A percentile compares a stretch with the other conserved stretches of the same genome.
Conservation (phyloP, 2,797 vertebrate genomes). For the Acanthurus tractus region DNA sequence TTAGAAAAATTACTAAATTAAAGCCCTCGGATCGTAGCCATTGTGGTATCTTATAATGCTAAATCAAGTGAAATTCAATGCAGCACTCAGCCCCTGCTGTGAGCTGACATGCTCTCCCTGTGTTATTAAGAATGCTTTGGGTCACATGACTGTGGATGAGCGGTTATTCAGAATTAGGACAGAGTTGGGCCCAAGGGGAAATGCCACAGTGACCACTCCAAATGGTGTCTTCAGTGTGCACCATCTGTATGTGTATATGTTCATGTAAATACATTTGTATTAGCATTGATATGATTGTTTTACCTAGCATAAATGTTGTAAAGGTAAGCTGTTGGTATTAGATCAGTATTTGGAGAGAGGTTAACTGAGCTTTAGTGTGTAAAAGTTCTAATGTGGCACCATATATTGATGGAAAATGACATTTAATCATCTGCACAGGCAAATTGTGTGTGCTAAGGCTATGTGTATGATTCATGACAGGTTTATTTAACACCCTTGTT, state of each 20-base stretch:
- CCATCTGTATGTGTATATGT: constrained; percentile 63
- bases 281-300: constrained; percentile 7
- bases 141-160: constrained; percentile 72
- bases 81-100: constrained; percentile 31
- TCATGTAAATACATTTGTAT: constrained; percentile 14
- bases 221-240: constrained; percentile 70
- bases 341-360: constrained; percentile 2
- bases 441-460: background rate
- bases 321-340: constrained; percentile 10
- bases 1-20: constrained; percentile 24
- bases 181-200: constrained; percentile 69
- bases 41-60: constrained; percentile 26
- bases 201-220: constrained; percentile 70
- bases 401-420: constrained; percentile 2
- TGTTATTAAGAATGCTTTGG: constrained; percentile 64
- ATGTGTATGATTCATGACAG: constrained; percentile 40
- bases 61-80: constrained; percentile 45
- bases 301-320: constrained; percentile 5
- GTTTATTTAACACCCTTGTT: constrained; percentile 38
- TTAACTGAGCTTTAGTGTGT: background rate
- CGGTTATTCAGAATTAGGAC: constrained; percentile 76
- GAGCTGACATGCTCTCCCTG: constrained; percentile 31
- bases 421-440: constrained; percentile 9
- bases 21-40: constrained; percentile 6
- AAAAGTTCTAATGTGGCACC: background rate